phyloP scores from a whole-genome alignment of 2,888 invertebrate genomes.

The Tachina fera region DNA sequence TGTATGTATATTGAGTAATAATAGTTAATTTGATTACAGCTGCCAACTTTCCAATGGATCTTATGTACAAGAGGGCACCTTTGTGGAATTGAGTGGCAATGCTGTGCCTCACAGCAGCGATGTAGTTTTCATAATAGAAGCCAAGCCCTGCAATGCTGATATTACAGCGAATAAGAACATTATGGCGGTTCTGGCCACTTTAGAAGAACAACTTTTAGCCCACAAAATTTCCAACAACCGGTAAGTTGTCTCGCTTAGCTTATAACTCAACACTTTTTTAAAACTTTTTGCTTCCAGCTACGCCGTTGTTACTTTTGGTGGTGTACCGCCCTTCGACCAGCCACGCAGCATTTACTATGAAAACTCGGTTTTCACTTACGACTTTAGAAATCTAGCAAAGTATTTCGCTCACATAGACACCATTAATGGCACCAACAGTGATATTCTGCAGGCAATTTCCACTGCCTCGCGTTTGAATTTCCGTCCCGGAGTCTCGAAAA shows the following conservation, averaged over 20 bases:
- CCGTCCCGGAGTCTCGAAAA: slow-evolving; percentile 92
- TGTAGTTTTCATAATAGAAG: slow-evolving; percentile 94
- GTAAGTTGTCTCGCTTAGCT: slow-evolving; percentile 79
- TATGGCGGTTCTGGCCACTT: slow-evolving; percentile 86
- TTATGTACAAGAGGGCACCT: slow-evolving; percentile 89
- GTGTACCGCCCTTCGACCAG: slow-evolving; percentile 87
- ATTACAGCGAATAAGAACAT: slow-evolving; percentile 87
- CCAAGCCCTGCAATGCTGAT: slow-evolving; percentile 91
- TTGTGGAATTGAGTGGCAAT: slow-evolving; percentile 86
- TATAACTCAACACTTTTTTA: neutral
- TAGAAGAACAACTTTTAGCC: slow-evolving; percentile 88
- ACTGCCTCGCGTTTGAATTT: slow-evolving; percentile 89
- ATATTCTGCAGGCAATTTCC: slow-evolving; percentile 90
- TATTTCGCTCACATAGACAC: slow-evolving; percentile 89
- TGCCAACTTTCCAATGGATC: slow-evolving; percentile 89
- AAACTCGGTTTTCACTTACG: slow-evolving; percentile 87
- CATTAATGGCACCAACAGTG: slow-evolving; percentile 85
- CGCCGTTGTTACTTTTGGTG: slow-evolving; percentile 92
- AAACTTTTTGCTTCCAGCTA: slow-evolving; percentile 85
- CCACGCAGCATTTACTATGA: slow-evolving; percentile 90
- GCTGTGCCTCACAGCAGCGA: slow-evolving; percentile 89
- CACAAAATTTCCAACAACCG: slow-evolving; percentile 87
- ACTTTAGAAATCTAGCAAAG: slow-evolving; percentile 85
- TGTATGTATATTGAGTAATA: neutral
- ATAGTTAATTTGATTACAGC: slow-evolving; percentile 80